Evolutionary conservation across 2,113 vertebrate species (phyloP).

Genomic region (Poeciliopsis retropinna): DNA sequence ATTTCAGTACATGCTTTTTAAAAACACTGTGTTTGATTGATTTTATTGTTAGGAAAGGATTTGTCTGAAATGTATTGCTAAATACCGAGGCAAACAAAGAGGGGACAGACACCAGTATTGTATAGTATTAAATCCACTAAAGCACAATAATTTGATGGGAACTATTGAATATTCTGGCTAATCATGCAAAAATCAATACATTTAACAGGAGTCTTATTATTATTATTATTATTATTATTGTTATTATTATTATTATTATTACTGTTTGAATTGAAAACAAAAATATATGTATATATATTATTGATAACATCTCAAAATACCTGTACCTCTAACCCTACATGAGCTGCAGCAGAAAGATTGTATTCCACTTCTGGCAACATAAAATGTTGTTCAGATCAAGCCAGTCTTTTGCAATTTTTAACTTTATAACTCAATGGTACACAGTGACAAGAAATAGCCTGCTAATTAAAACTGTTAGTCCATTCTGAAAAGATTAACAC

Average conservation of each 20-base stretch:
- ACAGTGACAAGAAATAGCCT: neutral
- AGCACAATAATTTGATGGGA: neutral
- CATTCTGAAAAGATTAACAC: neutral
- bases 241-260: too few species aligned
- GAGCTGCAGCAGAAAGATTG: neutral
- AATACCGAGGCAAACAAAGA: neutral
- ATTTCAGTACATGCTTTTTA: neutral
- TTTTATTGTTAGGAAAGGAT: neutral
- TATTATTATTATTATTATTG: too few species aligned
- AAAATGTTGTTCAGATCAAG: neutral
- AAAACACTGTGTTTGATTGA: neutral
- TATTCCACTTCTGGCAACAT: neutral
- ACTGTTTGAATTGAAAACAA: neutral
- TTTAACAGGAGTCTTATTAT: neutral
- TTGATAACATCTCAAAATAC: neutral
- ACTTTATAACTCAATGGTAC: neutral
- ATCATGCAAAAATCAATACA: neutral
- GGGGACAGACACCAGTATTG: neutral
- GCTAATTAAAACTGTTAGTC: neutral
- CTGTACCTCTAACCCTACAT: neutral
- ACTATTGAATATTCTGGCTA: neutral
- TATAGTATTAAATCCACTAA: neutral
- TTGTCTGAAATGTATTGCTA: neutral
- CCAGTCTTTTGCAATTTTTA: neutral
- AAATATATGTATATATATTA: too few species aligned